These are phyloP conservation scores for Sphyrna mokarran DNA, from an alignment of 2,113 vertebrate species.

Conservation along the genomic window DNA sequence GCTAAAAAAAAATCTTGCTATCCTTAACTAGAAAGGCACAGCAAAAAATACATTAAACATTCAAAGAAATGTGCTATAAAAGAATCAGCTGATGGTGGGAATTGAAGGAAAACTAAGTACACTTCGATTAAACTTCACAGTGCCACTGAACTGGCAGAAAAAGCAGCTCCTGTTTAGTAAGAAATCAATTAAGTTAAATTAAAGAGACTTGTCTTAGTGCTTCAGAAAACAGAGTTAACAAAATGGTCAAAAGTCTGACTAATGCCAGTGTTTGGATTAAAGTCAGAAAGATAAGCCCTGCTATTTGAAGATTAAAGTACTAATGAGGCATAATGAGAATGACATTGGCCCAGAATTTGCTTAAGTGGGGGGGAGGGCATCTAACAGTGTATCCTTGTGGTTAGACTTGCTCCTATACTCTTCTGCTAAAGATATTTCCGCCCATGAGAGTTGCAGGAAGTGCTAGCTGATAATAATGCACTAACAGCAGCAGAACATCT, in stretches of 20 bases:
- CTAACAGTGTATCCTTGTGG: background rate
- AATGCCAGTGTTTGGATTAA: background rate
- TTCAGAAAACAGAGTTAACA: background rate
- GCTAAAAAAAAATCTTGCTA: background rate
- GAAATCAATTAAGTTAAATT: background rate
- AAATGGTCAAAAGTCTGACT: background rate
- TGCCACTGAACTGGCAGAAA: background rate
- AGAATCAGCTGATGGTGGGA: background rate
- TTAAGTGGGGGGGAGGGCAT: background rate
- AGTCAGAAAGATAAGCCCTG: background rate
- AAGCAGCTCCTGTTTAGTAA: background rate
- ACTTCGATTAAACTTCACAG: background rate
- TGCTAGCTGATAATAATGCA: background rate
- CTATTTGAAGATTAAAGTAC: background rate
- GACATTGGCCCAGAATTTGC: background rate
- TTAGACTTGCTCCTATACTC: background rate
- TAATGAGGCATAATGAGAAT: background rate
- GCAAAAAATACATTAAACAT: background rate
- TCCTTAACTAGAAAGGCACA: background rate
- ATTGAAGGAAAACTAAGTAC: background rate
- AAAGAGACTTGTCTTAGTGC: background rate
- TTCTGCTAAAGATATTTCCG: background rate
- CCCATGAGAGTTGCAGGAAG: background rate
- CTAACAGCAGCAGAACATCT: background rate
- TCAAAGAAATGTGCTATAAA: background rate